Evolutionary conservation across 2,113 vertebrate genomes (phyloP).

Genomic region (Gambusia holbrooki): DNA sequence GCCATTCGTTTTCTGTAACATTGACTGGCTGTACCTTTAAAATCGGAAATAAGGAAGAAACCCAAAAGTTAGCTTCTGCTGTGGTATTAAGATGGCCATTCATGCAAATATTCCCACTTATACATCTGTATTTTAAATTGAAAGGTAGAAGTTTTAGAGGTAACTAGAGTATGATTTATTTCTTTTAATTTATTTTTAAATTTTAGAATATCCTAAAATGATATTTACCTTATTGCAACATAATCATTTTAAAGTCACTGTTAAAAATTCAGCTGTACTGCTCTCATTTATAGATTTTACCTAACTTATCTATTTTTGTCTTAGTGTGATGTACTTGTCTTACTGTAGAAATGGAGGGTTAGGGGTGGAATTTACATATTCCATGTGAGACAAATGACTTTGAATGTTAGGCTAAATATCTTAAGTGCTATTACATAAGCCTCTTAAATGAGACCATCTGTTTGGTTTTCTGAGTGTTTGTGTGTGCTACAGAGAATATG

Average conservation of each 20-base stretch:
- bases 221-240: not conserved
- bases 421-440: constrained; percentile 53
- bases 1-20: too few relatives aligned
- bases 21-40: too few relatives aligned
- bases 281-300: not conserved
- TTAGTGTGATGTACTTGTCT: not conserved
- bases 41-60: too few relatives aligned
- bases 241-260: not conserved
- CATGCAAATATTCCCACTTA: not conserved
- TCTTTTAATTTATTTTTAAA: too few relatives aligned
- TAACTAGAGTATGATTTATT: too few relatives aligned
- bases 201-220: too few relatives aligned
- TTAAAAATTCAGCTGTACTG: not conserved
- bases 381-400: constrained; percentile 28
- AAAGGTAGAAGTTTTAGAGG: too few relatives aligned
- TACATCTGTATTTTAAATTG: too few relatives aligned
- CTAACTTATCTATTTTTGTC: not conserved
- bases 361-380: constrained; percentile 30
- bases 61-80: too few relatives aligned
- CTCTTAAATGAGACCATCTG: constrained; percentile 47
- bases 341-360: not conserved
- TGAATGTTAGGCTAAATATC: constrained; percentile 31
- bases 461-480: constrained; percentile 16
- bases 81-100: not conserved
- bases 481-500: constrained; percentile 5